Conservation (phyloP, 2,888 invertebrate genomes). For the Andrena bicolor region DNA sequence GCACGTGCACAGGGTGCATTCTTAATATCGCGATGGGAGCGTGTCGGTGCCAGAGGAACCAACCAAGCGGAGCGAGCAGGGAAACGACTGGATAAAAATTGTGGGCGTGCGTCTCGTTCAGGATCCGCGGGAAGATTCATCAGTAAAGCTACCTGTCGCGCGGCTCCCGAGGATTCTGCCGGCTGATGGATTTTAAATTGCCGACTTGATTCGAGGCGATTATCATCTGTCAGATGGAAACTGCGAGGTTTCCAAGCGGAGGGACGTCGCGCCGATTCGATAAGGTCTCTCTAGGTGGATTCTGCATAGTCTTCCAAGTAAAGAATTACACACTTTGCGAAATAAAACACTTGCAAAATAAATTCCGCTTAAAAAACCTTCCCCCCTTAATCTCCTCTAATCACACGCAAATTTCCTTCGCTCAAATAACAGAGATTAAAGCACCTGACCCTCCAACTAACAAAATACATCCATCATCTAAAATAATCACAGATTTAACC, state of each 20-base stretch:
- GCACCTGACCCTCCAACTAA: too few relatives aligned
- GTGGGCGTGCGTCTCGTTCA: background rate
- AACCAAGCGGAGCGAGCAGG: too few relatives aligned
- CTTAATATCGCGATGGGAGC: slow-evolving; percentile 49
- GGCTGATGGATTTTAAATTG: background rate
- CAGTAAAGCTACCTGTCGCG: slow-evolving; percentile 4
- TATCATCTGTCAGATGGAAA: background rate
- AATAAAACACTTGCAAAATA: too few relatives aligned
- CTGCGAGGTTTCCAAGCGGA: background rate
- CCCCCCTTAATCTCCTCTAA: background rate
- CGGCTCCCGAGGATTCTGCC: background rate
- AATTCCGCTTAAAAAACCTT: too few relatives aligned
- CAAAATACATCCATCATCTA: too few relatives aligned
- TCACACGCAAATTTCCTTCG: background rate
- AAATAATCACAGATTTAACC: too few relatives aligned
- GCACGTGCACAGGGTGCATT: slow-evolving; percentile 61
- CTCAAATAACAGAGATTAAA: too few relatives aligned
- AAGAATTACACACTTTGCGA: too few relatives aligned
- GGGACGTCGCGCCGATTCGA: background rate
- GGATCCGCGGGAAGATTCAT: background rate
- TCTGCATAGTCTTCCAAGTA: background rate
- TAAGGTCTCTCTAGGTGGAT: background rate
- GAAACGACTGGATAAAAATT: background rate
- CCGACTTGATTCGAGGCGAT: background rate
- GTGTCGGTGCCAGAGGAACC: background rate